A percentile compares a stretch with the other conserved stretches of the same genome.
Evolutionary conservation across 1,140 invertebrate genomes (phyloP).

Genomic region (Sarcophaga peregrina): DNA sequence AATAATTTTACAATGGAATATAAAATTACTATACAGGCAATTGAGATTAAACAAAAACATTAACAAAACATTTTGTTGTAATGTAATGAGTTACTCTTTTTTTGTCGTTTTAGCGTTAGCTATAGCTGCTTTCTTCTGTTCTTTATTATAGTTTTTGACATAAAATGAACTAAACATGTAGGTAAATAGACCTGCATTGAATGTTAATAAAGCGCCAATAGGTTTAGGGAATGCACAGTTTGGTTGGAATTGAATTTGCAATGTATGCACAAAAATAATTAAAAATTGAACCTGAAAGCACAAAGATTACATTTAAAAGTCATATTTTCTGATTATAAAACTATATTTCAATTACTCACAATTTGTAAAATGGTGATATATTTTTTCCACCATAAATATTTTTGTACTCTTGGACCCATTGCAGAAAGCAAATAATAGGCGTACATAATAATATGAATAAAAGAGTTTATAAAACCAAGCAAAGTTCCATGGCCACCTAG

Average conservation of each 20-base stretch:
- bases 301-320: conserved; percentile 6
- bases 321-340: background rate
- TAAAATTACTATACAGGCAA: too few species aligned
- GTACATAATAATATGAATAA: conserved; percentile 84
- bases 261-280: conserved; percentile 77
- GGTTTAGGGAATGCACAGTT: conserved; percentile 76
- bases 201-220: conserved; percentile 75
- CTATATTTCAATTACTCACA: conserved; percentile 67
- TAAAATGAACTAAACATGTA: conserved; percentile 90
- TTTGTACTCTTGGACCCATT: conserved; percentile 83
- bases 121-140: conserved; percentile 42
- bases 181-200: conserved; percentile 83
- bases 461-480: conserved; percentile 85
- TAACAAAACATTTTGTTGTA: too few species aligned
- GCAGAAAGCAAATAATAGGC: conserved; percentile 85
- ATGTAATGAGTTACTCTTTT: background rate
- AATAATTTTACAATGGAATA: too few species aligned
- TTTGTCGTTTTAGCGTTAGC: background rate
- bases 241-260: conserved; percentile 71
- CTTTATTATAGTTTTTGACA: conserved; percentile 75
- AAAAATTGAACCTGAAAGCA: conserved; percentile 80
- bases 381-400: conserved; percentile 93
- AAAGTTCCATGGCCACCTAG: conserved; percentile 84
- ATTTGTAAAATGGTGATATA: conserved; percentile 88
- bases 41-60: too few species aligned